Evolutionary conservation across 2,113 vertebrate species (phyloP).

Genomic region (Nymphicus hollandicus): DNA sequence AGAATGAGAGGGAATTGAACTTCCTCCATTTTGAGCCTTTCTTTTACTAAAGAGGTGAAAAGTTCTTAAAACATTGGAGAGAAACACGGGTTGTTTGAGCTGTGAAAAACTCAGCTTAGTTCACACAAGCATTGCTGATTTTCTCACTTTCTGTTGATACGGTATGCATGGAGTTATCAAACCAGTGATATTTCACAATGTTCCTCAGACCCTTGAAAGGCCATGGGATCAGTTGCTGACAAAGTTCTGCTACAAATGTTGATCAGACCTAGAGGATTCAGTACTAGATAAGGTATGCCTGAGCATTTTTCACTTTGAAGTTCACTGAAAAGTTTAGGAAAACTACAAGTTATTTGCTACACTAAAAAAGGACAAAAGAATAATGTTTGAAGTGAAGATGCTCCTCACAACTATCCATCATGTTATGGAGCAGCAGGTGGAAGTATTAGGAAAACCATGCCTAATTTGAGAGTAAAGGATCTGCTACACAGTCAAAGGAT

Average conservation of each 20-base stretch:
- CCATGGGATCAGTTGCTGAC: neutral
- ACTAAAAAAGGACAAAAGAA: neutral
- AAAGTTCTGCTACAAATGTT: constrained; percentile 3
- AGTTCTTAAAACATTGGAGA: constrained; percentile 27
- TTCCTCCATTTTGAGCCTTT: constrained; percentile 27
- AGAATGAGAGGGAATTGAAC: neutral
- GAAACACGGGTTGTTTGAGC: constrained; percentile 47
- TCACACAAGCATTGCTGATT: constrained; percentile 37
- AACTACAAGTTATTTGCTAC: neutral
- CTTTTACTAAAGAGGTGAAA: constrained; percentile 39
- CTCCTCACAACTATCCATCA: neutral
- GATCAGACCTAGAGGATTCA: neutral
- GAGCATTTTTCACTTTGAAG: neutral
- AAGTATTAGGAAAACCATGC: neutral
- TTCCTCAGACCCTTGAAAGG: constrained; percentile 14
- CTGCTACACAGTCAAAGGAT: neutral
- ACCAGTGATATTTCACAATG: neutral
- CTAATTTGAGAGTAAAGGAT: constrained; percentile 3
- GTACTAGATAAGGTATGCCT: neutral
- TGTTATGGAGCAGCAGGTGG: neutral
- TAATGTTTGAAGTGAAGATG: neutral
- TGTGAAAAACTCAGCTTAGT: constrained; percentile 53
- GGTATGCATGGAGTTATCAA: constrained; percentile 30
- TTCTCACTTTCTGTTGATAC: constrained; percentile 47
- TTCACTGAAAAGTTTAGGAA: neutral